These are phyloP conservation scores for Zosterops hypoxanthus DNA, from an alignment of 2,113 vertebrate species.

Conservation along the genomic window DNA sequence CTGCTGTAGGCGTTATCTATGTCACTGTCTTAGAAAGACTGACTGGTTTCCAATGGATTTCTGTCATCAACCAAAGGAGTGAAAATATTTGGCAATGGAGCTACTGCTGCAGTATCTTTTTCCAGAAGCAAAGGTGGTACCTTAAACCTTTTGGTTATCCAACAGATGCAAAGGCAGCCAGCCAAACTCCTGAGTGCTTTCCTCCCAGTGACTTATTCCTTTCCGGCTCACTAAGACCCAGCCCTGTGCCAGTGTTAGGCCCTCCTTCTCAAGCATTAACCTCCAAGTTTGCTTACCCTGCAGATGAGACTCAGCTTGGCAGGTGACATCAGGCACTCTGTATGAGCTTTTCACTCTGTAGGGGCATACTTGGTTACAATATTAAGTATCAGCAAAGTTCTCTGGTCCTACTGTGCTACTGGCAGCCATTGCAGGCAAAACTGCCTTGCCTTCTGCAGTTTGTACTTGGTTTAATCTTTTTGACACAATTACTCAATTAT, in stretches of 20 bases:
- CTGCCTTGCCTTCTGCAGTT: not conserved
- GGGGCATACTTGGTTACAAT: not conserved
- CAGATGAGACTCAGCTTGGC: not conserved
- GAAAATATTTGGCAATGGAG: not conserved
- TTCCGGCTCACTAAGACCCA: not conserved
- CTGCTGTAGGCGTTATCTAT: not conserved
- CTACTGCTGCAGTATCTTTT: not conserved
- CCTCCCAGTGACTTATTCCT: not conserved
- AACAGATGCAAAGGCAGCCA: not conserved
- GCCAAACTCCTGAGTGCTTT: not conserved
- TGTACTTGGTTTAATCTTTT: not conserved
- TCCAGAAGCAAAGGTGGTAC: not conserved
- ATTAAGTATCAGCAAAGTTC: not conserved
- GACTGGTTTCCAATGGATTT: not conserved
- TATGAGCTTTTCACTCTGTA: accelerated
- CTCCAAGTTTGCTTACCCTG: not conserved
- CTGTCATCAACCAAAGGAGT: not conserved
- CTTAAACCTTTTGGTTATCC: not conserved
- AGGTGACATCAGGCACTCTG: not conserved
- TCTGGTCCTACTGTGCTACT: not conserved
- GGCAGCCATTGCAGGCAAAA: not conserved
- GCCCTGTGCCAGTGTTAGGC: not conserved
- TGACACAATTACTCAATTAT: not conserved
- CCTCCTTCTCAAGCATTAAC: not conserved
- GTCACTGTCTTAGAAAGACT: not conserved